These are phyloP conservation scores for Eriocheir sinensis DNA, from an alignment of 1,140 invertebrate species.

Conservation along the genomic window DNA sequence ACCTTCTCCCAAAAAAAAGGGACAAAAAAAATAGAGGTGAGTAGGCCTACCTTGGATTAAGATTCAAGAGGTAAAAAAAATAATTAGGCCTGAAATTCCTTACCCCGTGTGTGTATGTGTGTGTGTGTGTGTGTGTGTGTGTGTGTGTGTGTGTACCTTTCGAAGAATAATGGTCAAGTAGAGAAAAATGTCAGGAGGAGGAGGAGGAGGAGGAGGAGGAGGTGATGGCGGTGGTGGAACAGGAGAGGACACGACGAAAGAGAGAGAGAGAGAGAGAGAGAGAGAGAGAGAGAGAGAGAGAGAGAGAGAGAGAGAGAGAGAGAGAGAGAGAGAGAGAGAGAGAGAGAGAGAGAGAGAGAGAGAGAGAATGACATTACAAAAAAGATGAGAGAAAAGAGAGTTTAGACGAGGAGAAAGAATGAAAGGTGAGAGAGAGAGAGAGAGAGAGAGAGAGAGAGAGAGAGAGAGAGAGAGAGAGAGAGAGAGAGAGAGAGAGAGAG, in stretches of 20 bases:
- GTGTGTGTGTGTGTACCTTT: background rate
- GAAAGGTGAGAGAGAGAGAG: too few relatives aligned
- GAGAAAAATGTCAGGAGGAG: background rate
- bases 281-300: too few relatives aligned
- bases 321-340: constrained; percentile 14
- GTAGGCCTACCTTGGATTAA: background rate
- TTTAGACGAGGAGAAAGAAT: too few relatives aligned
- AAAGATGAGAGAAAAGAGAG: background rate
- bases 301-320: background rate
- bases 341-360: constrained; percentile 5
- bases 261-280: too few relatives aligned
- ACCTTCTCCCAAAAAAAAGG: background rate
- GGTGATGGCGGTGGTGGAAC: too few relatives aligned
- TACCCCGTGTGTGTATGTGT: background rate
- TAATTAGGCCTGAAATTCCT: background rate
- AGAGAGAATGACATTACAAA: background rate
- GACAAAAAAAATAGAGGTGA: background rate
- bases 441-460: too few relatives aligned
- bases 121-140: constrained; percentile 9
- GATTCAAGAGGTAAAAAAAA: background rate
- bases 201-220: background rate
- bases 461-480: background rate
- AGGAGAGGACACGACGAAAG: too few relatives aligned
- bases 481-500: constrained; percentile 14
- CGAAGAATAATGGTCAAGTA: background rate